These are phyloP conservation scores for Carcina quercana DNA, from an alignment of 2,888 invertebrate species.

Conservation along the genomic window DNA sequence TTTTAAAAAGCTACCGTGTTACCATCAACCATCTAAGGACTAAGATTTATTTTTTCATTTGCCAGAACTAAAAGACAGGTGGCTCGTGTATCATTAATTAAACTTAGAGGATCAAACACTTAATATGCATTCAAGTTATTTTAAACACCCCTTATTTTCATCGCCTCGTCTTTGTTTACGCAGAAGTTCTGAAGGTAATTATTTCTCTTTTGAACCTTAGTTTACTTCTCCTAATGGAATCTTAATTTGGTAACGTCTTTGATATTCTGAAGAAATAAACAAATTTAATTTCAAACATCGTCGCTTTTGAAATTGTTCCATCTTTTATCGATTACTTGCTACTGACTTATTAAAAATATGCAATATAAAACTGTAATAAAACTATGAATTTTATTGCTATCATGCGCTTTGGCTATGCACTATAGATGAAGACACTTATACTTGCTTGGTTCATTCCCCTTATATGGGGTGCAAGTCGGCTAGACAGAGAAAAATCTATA, in stretches of 20 bases:
- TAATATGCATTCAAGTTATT: slow-evolving; percentile 29
- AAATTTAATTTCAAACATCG: not conserved
- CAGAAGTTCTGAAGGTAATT: slow-evolving; percentile 23
- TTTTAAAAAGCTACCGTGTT: slow-evolving; percentile 43
- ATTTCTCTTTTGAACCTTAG: slow-evolving; percentile 29
- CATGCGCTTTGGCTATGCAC: slow-evolving; percentile 41
- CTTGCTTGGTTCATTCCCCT: slow-evolving; percentile 29
- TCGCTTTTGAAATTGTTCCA: not conserved
- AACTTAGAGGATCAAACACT: slow-evolving; percentile 40
- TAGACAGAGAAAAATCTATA: slow-evolving; percentile 31
- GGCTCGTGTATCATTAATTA: slow-evolving; percentile 29
- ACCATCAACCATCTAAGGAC: slow-evolving; percentile 22
- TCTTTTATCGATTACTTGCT: not conserved
- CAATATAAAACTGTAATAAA: slow-evolving; percentile 35
- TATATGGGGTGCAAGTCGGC: slow-evolving; percentile 18
- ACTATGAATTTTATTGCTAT: slow-evolving; percentile 41
- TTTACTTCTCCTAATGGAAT: slow-evolving; percentile 34
- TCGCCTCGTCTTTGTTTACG: slow-evolving; percentile 25
- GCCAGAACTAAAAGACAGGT: slow-evolving; percentile 27
- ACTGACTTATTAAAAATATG: slow-evolving; percentile 2
- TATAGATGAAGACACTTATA: slow-evolving; percentile 29
- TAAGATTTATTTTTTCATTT: slow-evolving; percentile 22
- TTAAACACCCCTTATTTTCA: slow-evolving; percentile 13
- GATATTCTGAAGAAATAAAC: slow-evolving; percentile 18
- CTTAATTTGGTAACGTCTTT: slow-evolving; percentile 29